These are phyloP conservation scores for Drosophila pseudoananassae DNA, from an alignment of 1,140 invertebrate genomes.

Conservation along the genomic window DNA sequence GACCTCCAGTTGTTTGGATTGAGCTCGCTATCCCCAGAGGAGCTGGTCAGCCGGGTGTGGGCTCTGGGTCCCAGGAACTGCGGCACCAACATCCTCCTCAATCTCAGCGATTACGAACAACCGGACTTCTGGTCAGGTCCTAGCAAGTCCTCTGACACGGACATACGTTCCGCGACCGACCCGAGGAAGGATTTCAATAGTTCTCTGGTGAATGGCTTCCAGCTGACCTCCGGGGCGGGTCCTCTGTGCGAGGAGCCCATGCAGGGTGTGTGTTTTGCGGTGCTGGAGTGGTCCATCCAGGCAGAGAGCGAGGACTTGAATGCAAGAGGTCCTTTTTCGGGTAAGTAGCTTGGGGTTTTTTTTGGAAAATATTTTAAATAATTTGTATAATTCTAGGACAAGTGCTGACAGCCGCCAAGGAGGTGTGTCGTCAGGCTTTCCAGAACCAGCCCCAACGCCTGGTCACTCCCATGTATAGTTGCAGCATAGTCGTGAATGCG, in stretches of 20 bases:
- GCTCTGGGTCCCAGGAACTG: constrained; percentile 95
- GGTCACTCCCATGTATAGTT: constrained; percentile 98
- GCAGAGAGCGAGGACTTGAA: constrained; percentile 84
- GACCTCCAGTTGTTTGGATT: constrained; percentile 67
- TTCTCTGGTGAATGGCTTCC: constrained; percentile 97
- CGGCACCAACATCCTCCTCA: constrained; percentile 95
- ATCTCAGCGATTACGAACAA: constrained; percentile 87
- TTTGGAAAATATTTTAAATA: background rate
- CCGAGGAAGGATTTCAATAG: constrained; percentile 88
- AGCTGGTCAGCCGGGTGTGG: constrained; percentile 91
- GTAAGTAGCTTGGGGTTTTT: constrained; percentile 60
- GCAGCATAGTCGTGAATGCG: constrained; percentile 95
- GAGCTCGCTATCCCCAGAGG: constrained; percentile 5
- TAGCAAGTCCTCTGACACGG: constrained; percentile 36
- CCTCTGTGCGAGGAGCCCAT: constrained; percentile 98
- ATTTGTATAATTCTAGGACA: constrained; percentile 87
- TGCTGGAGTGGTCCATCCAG: constrained; percentile 91
- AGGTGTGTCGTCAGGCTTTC: constrained; percentile 94
- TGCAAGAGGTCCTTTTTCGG: constrained; percentile 85
- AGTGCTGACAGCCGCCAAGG: constrained; percentile 95
- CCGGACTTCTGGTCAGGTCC: constrained; percentile 67
- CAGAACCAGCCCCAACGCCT: constrained; percentile 95
- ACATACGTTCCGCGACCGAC: constrained; percentile 73
- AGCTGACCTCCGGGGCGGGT: constrained; percentile 94
- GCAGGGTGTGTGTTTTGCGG: constrained; percentile 95